These are phyloP conservation scores for Neomonachus schauinslandi DNA, from an alignment of 2,113 vertebrate genomes.

Conservation along the genomic window DNA sequence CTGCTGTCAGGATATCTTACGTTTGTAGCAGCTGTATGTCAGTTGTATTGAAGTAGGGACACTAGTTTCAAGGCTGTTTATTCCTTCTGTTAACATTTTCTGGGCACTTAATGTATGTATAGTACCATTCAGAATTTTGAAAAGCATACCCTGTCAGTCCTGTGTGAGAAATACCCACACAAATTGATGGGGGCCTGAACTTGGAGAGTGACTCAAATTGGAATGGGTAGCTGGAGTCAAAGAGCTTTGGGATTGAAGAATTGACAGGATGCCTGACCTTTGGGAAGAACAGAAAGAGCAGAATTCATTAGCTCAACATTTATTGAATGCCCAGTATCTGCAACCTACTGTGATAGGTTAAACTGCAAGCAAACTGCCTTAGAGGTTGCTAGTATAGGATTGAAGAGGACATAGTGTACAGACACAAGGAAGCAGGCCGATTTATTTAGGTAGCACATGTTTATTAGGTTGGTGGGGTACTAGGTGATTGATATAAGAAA, in stretches of 20 bases:
- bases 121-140: conserved; percentile 39
- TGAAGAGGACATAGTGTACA: background rate
- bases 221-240: background rate
- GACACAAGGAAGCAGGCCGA: background rate
- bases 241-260: background rate
- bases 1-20: conserved; percentile 27
- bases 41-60: background rate
- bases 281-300: background rate
- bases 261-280: background rate
- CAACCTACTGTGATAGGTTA: background rate
- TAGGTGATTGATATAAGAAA: conserved; percentile 2
- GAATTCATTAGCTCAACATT: conserved; percentile 39
- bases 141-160: background rate
- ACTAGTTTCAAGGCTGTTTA: conserved; percentile 45
- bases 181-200: background rate
- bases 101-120: background rate
- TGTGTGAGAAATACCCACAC: conserved; percentile 25
- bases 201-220: background rate
- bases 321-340: background rate
- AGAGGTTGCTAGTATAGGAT: background rate
- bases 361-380: background rate
- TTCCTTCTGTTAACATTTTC: conserved; percentile 38
- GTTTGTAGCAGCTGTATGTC: conserved; percentile 34
- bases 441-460: background rate
- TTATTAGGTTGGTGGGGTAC: background rate